Evolutionary conservation across 1,140 invertebrate genomes (phyloP).

Genomic region (Drosophila lowei): DNA sequence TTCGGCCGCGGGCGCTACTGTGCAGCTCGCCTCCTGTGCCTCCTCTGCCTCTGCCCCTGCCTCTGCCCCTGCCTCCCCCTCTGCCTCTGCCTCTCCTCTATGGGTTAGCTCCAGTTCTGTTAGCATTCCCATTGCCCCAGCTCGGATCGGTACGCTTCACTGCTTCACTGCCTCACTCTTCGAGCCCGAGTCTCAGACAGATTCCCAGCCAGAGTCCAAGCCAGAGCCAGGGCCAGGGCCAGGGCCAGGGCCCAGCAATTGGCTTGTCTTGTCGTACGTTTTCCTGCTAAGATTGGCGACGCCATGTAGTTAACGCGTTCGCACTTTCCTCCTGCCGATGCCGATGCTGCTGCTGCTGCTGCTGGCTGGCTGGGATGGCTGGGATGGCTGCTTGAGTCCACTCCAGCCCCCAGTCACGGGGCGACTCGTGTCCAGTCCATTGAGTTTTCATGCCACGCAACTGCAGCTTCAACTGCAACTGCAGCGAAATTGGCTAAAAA

Average conservation of each 20-base stretch:
- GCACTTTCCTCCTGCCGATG: slow-evolving; percentile 54
- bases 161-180: slow-evolving; percentile 41
- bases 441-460: slow-evolving; percentile 80
- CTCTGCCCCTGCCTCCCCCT: too few species aligned
- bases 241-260: slow-evolving; percentile 55
- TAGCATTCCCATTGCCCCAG: slow-evolving; percentile 37
- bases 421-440: slow-evolving; percentile 73
- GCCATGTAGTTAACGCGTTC: slow-evolving; percentile 80
- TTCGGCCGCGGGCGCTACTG: slow-evolving; percentile 78
- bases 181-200: slow-evolving; percentile 13
- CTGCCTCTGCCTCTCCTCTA: background rate
- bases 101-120: slow-evolving; percentile 20
- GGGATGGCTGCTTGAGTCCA: slow-evolving; percentile 10
- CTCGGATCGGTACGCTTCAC: slow-evolving; percentile 37
- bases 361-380: too few species aligned
- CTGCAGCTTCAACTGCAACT: slow-evolving; percentile 77
- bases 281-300: slow-evolving; percentile 79
- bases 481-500: slow-evolving; percentile 79
- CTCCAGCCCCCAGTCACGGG: slow-evolving; percentile 4
- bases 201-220: slow-evolving; percentile 15
- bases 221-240: slow-evolving; percentile 9
- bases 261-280: slow-evolving; percentile 80
- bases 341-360: too few species aligned
- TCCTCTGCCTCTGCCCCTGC: slow-evolving; percentile 1
- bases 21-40: slow-evolving; percentile 25